Conservation (phyloP, 2,888 invertebrate species). For the Brachynemurus nebulosus region DNA sequence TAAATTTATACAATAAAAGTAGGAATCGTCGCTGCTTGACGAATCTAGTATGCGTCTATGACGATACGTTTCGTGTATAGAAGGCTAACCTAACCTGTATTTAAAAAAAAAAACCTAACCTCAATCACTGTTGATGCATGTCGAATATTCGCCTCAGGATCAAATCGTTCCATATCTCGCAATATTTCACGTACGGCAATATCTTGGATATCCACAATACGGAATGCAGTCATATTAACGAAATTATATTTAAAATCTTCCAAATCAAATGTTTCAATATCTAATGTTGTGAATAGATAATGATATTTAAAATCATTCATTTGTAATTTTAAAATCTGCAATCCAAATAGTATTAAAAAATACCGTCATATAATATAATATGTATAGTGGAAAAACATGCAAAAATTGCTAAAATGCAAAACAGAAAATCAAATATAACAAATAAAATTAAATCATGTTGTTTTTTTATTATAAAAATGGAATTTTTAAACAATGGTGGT, state of each 20-base stretch:
- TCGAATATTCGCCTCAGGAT: conserved; percentile 35
- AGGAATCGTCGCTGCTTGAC: not conserved
- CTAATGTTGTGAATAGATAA: conserved; percentile 63
- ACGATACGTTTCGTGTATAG: no score
- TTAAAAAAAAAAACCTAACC: no score
- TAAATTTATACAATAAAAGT: not conserved
- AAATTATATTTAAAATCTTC: conserved; percentile 64
- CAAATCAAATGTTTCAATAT: conserved; percentile 50
- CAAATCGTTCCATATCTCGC: conserved; percentile 56
- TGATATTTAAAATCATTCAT: conserved; percentile 80
- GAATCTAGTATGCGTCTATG: no score
- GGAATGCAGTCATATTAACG: conserved; percentile 61
- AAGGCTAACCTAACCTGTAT: no score
- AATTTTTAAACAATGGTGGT: no score
- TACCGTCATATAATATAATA: no score
- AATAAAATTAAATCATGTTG: no score
- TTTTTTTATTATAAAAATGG: no score
- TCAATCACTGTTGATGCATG: conserved; percentile 29
- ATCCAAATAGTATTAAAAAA: no score
- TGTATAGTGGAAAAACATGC: no score
- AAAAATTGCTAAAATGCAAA: no score
- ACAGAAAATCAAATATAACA: no score
- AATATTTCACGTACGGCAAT: conserved; percentile 48
- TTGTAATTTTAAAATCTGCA: conserved; percentile 61
- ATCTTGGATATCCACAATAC: conserved; percentile 56